Conservation (phyloP, 2,888 invertebrate species). For the Drosophila longiperda region DNA sequence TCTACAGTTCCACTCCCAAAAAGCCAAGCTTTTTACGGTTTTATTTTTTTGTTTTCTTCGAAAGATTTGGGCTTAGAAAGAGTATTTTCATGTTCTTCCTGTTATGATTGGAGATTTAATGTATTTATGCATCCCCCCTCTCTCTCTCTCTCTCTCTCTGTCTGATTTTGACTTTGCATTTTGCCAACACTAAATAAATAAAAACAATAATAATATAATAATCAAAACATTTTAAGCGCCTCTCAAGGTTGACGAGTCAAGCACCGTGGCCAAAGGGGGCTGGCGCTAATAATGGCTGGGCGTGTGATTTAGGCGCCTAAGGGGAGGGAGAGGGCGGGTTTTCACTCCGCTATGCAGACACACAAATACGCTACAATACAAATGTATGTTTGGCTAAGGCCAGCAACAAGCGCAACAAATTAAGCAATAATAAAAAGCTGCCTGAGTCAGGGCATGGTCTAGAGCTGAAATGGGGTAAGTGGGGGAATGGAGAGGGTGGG, state of each 20-base stretch:
- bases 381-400: conserved; percentile 11
- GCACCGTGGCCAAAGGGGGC: conserved; percentile 33
- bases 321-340: background rate
- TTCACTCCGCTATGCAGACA: conserved; percentile 9
- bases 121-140: conserved; percentile 1
- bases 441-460: conserved; percentile 16
- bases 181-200: conserved; percentile 18
- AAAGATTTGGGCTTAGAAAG: background rate
- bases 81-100: conserved; percentile 18
- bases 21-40: background rate
- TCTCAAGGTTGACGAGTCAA: conserved; percentile 64
- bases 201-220: conserved; percentile 62
- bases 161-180: background rate
- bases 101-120: conserved; percentile 27
- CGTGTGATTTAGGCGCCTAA: conserved; percentile 17
- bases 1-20: conserved; percentile 4
- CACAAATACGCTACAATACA: conserved; percentile 39
- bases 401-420: conserved; percentile 52
- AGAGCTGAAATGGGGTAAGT: background rate
- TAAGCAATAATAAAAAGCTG: conserved; percentile 58
- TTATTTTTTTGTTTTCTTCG: background rate
- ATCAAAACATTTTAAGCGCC: conserved; percentile 76
- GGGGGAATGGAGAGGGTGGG: background rate
- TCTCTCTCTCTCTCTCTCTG: background rate
- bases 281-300: conserved; percentile 24